Evolutionary conservation across 2,888 invertebrate genomes (phyloP), one percentile per base, ranked within the genome.

Genomic region (Drosophila parthenogenetica): DNA sequence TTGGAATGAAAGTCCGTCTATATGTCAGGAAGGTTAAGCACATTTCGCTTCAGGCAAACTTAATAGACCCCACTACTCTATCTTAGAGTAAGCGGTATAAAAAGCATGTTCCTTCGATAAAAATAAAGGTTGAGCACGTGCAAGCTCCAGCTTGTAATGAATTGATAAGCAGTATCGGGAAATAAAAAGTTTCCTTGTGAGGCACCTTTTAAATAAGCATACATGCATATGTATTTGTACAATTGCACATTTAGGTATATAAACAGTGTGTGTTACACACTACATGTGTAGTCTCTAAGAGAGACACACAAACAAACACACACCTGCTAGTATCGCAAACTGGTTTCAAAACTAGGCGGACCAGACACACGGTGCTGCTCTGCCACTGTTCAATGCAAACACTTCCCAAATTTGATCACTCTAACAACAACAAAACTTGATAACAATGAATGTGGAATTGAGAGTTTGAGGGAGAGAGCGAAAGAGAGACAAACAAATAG

Each of bases 381-480:
- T 29, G 8, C 1, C 53, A 69, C 69, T 63, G 62, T 25, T 40
- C 64, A 66, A 63, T 69, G 50, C 73, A 73, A 64, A 50, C 77
- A 70, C 51, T 63, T 25, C 53, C 61, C 67, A 61, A 83, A 74
- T 62, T 64, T 77, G 89, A 84, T 77, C 81, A 80, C 84, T 73
- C 64, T 88, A 42, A 58, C 76, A 73, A 57, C 75, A 71, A 73
- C 63, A 57, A 64, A 67, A 60, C 65, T 54, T 87, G 88, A 83
- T 86, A 83, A 81, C 79, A 81, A 63, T 72, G 75, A 76, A 65
- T 49, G 61, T 54, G 65, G 17, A 60, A 72, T 17, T 49, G 58
- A 53, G 68, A 53, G 58, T 35, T 13, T 58, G 40, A 45, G 40
- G 14, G 48, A 32, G 57, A 46, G 37, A 60, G 68, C 17, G 49